Base-by-base conservation (phyloP, 2,113 vertebrate species). In the Malurus elegans region DNA sequence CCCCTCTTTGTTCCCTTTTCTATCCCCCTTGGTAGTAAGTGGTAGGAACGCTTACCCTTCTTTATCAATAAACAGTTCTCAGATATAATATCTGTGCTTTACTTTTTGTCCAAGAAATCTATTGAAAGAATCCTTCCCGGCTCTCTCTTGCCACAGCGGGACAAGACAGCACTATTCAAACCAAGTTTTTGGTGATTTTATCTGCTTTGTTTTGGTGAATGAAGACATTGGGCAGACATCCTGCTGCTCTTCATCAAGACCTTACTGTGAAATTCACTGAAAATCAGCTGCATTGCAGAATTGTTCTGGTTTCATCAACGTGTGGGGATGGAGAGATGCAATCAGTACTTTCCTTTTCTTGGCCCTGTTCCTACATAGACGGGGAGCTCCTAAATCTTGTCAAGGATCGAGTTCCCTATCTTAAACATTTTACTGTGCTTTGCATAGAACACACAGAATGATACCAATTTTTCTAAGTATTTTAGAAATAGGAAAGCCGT, bases 151-250 rank as follows among this genome's bases (percentile, higher is more conserved):
- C 38, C 38, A 38, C 38, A 38, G 38, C 38, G 10, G 38, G 38
- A 38, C 38, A 38, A 11, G 38, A 38, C 38, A 38, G 26, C 48
- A 21, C 5, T 31, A 14, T 20, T 10, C 13, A 58, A 19, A 81
- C 3, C 25, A 28, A 3, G 44, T 8, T 18, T 45, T 9, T 36
- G 7, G 12, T 28, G 31, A 48, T 36, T 38, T 7, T 40, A 6
- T 51, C 4, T 12, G 16, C 5, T 50, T 56, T 51, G 12, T 16
- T 67, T 54, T 28, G 16, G 7, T 98, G 42, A 98, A 95, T 29
- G 28, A 47, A 58, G 23, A 26, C 16, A 4, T 4, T n/a, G 47
- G 19, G 40, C 9, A 42, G 15, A 53, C 11, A 28, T 14, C 5
- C 14, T 8, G 14, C 2, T 0, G 3, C 7, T 47, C 26, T 61